Conservation (phyloP, 2,888 invertebrate genomes). For the Cerceris rybyensis region DNA sequence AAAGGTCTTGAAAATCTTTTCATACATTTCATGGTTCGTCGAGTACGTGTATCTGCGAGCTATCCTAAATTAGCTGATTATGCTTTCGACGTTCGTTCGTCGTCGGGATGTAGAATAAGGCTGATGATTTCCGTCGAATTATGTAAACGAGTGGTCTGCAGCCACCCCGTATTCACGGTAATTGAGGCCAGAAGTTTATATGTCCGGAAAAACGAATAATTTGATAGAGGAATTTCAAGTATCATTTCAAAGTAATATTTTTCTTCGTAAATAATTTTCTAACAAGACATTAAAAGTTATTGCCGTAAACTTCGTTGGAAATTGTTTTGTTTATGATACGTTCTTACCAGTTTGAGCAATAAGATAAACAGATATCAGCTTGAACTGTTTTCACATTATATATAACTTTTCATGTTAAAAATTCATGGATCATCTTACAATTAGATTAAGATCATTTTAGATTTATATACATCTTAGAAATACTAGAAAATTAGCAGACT, state of each 20-base stretch:
- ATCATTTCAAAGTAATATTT: not conserved
- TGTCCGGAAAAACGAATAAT: slow-evolving; percentile 42
- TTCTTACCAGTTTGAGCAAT: too few species aligned
- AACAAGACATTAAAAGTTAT: not conserved
- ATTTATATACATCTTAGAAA: too few species aligned
- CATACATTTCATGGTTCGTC: not conserved
- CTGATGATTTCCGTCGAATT: slow-evolving; percentile 64
- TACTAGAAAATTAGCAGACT: too few species aligned
- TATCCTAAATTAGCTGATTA: slow-evolving; percentile 50
- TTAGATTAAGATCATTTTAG: too few species aligned
- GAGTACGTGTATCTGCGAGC: slow-evolving; percentile 16
- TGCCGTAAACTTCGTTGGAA: too few species aligned
- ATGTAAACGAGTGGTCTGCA: slow-evolving; percentile 63
- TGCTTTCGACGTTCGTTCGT: slow-evolving; percentile 37
- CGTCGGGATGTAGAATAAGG: slow-evolving; percentile 34
- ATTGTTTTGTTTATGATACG: too few species aligned
- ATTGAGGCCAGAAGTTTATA: slow-evolving; percentile 47
- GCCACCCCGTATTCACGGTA: slow-evolving; percentile 47
- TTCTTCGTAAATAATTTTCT: slow-evolving; percentile 3
- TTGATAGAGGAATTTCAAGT: slow-evolving; percentile 32
- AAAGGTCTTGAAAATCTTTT: not conserved
- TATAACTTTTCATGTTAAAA: too few species aligned
- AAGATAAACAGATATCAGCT: too few species aligned
- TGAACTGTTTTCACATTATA: too few species aligned
- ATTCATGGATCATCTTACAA: too few species aligned